A percentile compares a stretch with the other conserved stretches of the same genome.
Evolutionary conservation across 2,888 invertebrate species (phyloP).

Genomic region (Leuctra nigra): DNA sequence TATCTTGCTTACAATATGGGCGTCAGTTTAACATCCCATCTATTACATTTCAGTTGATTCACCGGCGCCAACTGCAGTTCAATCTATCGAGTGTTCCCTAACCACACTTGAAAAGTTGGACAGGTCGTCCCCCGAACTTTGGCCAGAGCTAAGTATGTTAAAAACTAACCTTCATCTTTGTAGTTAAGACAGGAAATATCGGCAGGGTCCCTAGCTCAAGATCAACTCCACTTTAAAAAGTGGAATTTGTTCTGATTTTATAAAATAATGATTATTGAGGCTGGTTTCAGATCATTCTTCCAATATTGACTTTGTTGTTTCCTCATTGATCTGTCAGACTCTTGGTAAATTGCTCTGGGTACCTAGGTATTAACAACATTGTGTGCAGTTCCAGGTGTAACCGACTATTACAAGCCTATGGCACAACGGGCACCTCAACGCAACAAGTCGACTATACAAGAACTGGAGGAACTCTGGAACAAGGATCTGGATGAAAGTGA

Average conservation of each 20-base stretch:
- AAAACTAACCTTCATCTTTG: neutral
- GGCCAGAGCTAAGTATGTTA: conserved; percentile 87
- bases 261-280: too few species aligned
- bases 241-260: too few species aligned
- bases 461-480: conserved; percentile 48
- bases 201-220: neutral
- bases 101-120: conserved; percentile 87
- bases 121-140: conserved; percentile 90
- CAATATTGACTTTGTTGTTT: too few species aligned
- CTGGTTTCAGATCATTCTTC: too few species aligned
- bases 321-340: too few species aligned
- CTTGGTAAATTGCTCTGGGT: too few species aligned
- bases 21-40: neutral
- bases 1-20: neutral
- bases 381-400: conserved; percentile 76
- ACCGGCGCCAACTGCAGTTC: neutral
- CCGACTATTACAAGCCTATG: conserved; percentile 43
- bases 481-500: conserved; percentile 65
- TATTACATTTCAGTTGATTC: neutral
- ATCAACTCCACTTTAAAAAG: neutral
- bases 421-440: conserved; percentile 2
- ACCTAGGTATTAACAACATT: too few species aligned
- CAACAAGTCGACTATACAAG: neutral
- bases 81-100: conserved; percentile 59
- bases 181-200: neutral